Conservation (phyloP, 2,113 vertebrate genomes). For the Mustelus asterias region DNA sequence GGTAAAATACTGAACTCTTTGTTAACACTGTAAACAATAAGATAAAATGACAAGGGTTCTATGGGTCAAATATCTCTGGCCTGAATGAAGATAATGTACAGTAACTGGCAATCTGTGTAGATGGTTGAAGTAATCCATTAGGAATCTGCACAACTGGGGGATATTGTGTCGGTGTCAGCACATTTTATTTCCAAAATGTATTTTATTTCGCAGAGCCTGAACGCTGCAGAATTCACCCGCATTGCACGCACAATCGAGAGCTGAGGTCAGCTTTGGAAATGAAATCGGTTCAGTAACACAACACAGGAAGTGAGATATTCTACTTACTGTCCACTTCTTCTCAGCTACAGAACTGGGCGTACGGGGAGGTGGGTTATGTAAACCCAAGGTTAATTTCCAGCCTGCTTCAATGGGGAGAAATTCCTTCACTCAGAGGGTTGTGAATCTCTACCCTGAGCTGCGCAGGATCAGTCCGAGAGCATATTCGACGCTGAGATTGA, state of each 20-base stretch:
- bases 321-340: not conserved
- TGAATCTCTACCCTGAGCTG: not conserved
- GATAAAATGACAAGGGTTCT: slow-evolving; percentile 30
- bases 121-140: not conserved
- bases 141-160: not conserved
- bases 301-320: not conserved
- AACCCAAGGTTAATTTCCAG: not conserved
- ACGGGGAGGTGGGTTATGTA: not conserved
- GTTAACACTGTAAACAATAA: slow-evolving; percentile 14
- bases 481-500: not conserved
- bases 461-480: not conserved
- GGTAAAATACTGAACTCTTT: slow-evolving; percentile 10
- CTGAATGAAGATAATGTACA: slow-evolving; percentile 12
- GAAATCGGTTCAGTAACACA: not conserved
- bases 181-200: not conserved
- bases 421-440: not conserved
- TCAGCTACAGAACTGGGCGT: not conserved
- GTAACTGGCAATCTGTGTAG: slow-evolving; percentile 11
- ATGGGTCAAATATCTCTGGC: slow-evolving; percentile 11
- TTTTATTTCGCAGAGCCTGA: not conserved
- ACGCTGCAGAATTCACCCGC: not conserved
- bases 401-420: not conserved
- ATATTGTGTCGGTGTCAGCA: not conserved
- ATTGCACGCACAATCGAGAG: not conserved
- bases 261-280: not conserved